A percentile compares a stretch with the other conserved stretches of the same genome.
These are phyloP conservation scores for Spizaetus ornatus DNA, from an alignment of 2,113 vertebrate genomes.

Conservation along the genomic window DNA sequence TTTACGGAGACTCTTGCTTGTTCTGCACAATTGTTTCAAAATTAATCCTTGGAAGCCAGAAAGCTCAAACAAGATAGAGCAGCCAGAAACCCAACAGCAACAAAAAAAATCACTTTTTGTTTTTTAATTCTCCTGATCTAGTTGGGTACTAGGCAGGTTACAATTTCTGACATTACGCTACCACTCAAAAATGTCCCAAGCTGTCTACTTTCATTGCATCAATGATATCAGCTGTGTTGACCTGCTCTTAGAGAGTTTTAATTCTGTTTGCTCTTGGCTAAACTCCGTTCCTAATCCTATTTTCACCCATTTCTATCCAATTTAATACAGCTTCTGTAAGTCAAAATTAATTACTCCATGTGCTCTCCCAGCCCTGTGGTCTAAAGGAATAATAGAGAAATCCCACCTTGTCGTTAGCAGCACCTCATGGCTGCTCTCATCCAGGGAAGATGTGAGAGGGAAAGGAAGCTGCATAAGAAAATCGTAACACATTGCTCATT, in stretches of 20 bases:
- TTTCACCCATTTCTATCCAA: slow-evolving; percentile 72
- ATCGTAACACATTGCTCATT: accelerated
- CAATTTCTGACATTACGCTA: not conserved
- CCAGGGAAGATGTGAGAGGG: not conserved
- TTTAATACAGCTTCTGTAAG: slow-evolving; percentile 72
- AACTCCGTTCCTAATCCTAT: slow-evolving; percentile 73
- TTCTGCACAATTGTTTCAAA: slow-evolving; percentile 47
- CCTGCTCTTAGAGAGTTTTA: slow-evolving; percentile 35
- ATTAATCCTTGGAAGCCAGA: slow-evolving; percentile 31
- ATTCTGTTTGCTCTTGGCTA: slow-evolving; percentile 68
- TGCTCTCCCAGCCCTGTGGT: not conserved
- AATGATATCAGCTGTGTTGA: not conserved
- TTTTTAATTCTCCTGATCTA: not conserved
- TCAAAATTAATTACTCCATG: slow-evolving; percentile 70
- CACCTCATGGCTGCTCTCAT: not conserved
- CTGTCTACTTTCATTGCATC: slow-evolving; percentile 19
- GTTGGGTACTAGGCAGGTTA: not conserved
- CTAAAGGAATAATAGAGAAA: not conserved
- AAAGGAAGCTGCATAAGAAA: not conserved
- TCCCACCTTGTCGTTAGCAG: not conserved
- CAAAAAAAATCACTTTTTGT: not conserved
- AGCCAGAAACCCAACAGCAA: not conserved
- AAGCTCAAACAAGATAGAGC: slow-evolving; percentile 20
- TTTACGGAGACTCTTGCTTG: not conserved
- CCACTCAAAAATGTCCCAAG: not conserved